Conservation (phyloP, 2,888 invertebrate genomes). For the Cephus pygmeus region DNA sequence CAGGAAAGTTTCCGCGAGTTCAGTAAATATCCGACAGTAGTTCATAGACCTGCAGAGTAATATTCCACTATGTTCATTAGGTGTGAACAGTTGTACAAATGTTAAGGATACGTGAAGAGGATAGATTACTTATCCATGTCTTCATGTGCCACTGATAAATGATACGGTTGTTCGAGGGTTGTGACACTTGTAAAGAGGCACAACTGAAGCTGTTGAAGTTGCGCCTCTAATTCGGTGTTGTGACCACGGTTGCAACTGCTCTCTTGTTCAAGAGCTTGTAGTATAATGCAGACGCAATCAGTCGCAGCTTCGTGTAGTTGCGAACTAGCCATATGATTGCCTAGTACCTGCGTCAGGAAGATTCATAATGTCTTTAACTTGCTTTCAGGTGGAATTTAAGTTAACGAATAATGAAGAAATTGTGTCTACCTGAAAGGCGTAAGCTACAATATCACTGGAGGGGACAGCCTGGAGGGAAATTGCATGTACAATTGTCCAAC, state of each 20-base stretch:
- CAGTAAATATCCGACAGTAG: conserved; percentile 95
- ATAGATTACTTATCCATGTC: conserved; percentile 83
- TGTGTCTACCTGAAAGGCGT: conserved; percentile 73
- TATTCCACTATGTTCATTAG: conserved; percentile 12
- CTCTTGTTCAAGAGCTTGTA: conserved; percentile 82
- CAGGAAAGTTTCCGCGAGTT: conserved; percentile 90
- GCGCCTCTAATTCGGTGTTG: conserved; percentile 66
- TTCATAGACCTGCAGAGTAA: conserved; percentile 77
- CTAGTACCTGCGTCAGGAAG: conserved; percentile 66
- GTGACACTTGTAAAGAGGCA: conserved; percentile 85
- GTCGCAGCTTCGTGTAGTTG: conserved; percentile 89
- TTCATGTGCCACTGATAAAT: conserved; percentile 91
- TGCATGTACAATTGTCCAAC: conserved; percentile 90
- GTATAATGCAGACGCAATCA: conserved; percentile 88
- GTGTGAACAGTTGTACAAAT: neutral
- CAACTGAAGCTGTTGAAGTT: conserved; percentile 78
- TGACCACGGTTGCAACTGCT: conserved; percentile 42
- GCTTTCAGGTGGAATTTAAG: neutral
- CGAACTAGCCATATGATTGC: conserved; percentile 71
- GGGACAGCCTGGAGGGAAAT: conserved; percentile 80
- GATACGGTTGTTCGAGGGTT: conserved; percentile 86
- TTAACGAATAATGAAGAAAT: neutral
- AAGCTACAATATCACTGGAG: conserved; percentile 78
- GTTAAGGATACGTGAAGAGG: neutral
- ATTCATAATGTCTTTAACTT: neutral